A percentile compares a stretch with the other conserved stretches of the same genome.
These are phyloP conservation scores for Antrozous pallidus DNA, from an alignment of 2,797 vertebrate genomes.

Conservation along the genomic window DNA sequence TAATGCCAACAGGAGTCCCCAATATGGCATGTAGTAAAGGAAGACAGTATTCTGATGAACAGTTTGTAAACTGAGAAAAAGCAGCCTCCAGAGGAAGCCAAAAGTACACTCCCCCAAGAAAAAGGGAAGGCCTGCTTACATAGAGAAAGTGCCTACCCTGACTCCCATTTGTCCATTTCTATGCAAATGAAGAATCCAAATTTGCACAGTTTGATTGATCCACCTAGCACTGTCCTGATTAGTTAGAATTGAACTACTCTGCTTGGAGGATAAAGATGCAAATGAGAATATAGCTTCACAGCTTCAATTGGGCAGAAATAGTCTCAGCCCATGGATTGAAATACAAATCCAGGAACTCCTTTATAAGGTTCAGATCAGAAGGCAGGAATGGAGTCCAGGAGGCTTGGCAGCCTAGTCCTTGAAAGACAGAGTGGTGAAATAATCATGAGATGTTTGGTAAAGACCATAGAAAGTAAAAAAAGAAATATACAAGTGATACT, in stretches of 20 bases:
- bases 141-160: not conserved
- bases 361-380: not conserved
- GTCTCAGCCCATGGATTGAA: not conserved
- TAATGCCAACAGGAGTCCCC: not conserved
- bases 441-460: not conserved
- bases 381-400: not conserved
- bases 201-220: not conserved
- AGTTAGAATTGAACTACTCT: not conserved
- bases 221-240: not conserved
- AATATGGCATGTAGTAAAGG: not conserved
- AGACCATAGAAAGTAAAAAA: not conserved
- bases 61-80: not conserved
- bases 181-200: not conserved
- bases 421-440: not conserved
- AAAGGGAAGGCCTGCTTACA: not conserved
- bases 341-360: not conserved
- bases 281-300: not conserved
- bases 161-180: not conserved
- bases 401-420: not conserved
- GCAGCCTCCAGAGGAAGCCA: not conserved
- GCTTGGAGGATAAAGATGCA: not conserved
- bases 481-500: not conserved
- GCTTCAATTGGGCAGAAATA: not conserved
- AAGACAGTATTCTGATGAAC: not conserved
- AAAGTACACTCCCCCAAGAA: not conserved